Evolutionary conservation across 2,888 invertebrate species (phyloP), one percentile per base, ranked within the genome.

Genomic region (Oscheius sp.): DNA sequence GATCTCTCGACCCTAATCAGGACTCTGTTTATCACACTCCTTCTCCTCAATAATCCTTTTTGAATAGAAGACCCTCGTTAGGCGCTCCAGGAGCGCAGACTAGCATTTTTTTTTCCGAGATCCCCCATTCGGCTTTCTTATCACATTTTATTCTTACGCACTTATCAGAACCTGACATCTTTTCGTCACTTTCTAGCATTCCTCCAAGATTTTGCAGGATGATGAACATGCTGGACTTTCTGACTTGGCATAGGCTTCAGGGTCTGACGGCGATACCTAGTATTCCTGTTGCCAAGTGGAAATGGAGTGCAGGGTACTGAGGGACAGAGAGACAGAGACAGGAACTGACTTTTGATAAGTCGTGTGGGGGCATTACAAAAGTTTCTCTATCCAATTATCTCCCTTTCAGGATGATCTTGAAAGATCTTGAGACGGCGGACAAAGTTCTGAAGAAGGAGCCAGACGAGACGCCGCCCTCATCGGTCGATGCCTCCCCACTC

Each of bases 381-480:
- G 21, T 21, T 21, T 21, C 21, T 21, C 21, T 21, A 21, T 21
- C 21, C 21, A 21, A 21, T 21, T 21, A 21, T 62, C n/a, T 11
- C 5, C 13, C 21, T 79, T 84, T 72, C 80, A 87, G 87, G 59
- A 88, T 88, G 87, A 88, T 88, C 62, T 79, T 89, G 70, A 88
- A 88, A 75, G 88, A 88, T 70, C 73, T 88, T 74, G 88, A 88
- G 75, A 88, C 87, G 13, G 85, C 81, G 53, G 88, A 88, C 74
- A 88, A 88, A 71, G 78, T 78, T 60, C 76, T 83, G 76, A 84
- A 84, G 70, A 83, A 79, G 59, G 83, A 84, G 76, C 81, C 82
- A 33, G 84, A 83, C 21, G 83, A 84, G 53, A 81, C 84, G 70
- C 82, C 84, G 42, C 84, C 84, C n/a, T 77, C 79, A 10, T 78